phyloP scores from a whole-genome alignment of 2,113 vertebrate genomes.

The Cryptotis parvus region DNA sequence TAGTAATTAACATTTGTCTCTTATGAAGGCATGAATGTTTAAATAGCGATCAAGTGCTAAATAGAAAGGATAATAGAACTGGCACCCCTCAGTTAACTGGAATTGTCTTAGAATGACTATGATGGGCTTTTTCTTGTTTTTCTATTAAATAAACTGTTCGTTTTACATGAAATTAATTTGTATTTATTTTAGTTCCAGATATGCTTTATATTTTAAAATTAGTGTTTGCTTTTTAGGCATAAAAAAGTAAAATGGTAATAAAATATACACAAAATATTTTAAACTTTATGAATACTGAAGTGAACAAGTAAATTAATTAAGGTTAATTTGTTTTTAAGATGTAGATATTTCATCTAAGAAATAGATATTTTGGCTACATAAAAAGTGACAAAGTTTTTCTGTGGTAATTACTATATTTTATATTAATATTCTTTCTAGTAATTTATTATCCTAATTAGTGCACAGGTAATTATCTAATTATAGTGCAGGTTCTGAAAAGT shows the following conservation, averaged over 20 bases:
- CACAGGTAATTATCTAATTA: no score
- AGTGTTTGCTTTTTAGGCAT: neutral
- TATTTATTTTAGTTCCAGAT: neutral
- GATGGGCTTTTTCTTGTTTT: neutral
- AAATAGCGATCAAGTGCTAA: conserved; percentile 7
- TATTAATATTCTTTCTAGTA: neutral
- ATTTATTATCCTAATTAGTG: neutral
- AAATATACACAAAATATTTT: neutral
- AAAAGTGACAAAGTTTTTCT: neutral
- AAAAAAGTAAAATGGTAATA: neutral
- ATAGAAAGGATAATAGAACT: conserved; percentile 20
- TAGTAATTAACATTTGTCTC: neutral
- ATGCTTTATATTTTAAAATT: neutral
- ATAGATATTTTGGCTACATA: neutral
- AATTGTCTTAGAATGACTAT: neutral
- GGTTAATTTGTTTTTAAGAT: neutral
- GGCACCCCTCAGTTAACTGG: neutral
- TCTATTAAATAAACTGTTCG: neutral
- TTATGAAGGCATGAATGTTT: neutral
- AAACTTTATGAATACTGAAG: neutral
- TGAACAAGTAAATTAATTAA: neutral
- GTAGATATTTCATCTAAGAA: no score
- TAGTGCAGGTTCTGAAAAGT: no score
- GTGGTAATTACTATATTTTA: neutral
- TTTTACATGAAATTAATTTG: no score